Base-by-base conservation (phyloP, 2,888 invertebrate genomes). In the Drosophila putrida region DNA sequence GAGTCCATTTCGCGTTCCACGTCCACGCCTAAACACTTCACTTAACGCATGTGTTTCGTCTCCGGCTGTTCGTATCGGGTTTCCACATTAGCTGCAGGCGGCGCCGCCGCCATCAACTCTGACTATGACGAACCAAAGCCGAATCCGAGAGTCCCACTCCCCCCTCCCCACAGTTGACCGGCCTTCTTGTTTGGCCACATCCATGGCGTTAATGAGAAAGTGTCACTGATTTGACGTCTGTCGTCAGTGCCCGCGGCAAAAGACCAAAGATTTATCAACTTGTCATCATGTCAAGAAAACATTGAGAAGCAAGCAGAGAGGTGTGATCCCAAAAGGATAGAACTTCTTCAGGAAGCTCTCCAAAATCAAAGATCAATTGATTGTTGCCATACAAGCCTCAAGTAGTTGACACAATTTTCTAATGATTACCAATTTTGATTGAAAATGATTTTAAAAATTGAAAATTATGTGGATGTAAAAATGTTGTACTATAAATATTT, bases 191-290 rank as follows among this genome's bases (percentile, higher is more conserved):
- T 20, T 4, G 39, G 6, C 36, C 36, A 10, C 27, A 0, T 10
- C 36, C 44, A 0, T 20, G 55, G 69, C 61, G 79, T 83, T 86
- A 84, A 84, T 84, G 83, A 86, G 83, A 86, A 83, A 83, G 86
- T 84, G 83, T 84, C 83, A 83, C 63, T 79, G 82, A 82, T 74
- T 75, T 83, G 85, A 83, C 85, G 71, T 75, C 50, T 80, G 79
- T 78, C 77, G 78, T 78, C 78, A 76, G 77, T 66, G 63, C 62
- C 65, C 47, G 68, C 72, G 69, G 72, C 72, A 33, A 77, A 82
- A 85, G 71, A 84, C 75, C 80, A 84, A 82, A 67, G 75, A 82
- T 71, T 80, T 63, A 53, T 72, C 77, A 80, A 77, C 75, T 65
- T 81, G 80, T 80, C 85, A 78, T 41, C 63, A 58, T 71, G 84